Evolutionary conservation across 1,140 invertebrate species (phyloP).

Genomic region (Leptopilina boulardi): DNA sequence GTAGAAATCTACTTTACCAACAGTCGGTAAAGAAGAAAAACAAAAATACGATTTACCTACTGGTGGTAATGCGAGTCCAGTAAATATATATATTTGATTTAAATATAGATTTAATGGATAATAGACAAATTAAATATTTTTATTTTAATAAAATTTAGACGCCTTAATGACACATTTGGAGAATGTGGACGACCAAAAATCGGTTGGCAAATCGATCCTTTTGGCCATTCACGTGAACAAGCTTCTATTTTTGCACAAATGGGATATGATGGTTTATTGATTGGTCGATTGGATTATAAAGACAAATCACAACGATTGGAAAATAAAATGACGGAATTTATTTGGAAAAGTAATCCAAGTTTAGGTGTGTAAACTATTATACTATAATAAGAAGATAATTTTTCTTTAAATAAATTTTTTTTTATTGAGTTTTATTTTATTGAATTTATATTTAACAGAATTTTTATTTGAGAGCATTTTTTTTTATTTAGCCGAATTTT

Average conservation of each 20-base stretch:
- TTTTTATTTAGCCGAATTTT: too few relatives aligned
- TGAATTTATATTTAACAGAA: too few relatives aligned
- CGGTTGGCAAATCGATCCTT: constrained; percentile 96
- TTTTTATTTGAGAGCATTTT: too few relatives aligned
- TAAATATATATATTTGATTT: too few relatives aligned
- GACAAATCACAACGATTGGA: constrained; percentile 83
- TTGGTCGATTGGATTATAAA: constrained; percentile 91
- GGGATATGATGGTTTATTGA: constrained; percentile 91
- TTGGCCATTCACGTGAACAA: constrained; percentile 92
- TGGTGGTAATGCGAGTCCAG: too few relatives aligned
- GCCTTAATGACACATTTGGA: constrained; percentile 89
- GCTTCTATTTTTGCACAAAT: constrained; percentile 89
- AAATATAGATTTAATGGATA: too few relatives aligned
- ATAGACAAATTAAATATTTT: too few relatives aligned
- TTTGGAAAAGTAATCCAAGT: constrained; percentile 88
- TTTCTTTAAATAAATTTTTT: constrained; percentile 30
- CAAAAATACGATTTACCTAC: too few relatives aligned
- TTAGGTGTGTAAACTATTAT: constrained; percentile 75
- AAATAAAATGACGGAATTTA: constrained; percentile 85
- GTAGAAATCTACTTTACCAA: too few relatives aligned
- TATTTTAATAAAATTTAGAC: constrained; percentile 62
- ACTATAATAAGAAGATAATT: too few relatives aligned
- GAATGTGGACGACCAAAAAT: constrained; percentile 86
- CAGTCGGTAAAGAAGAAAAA: too few relatives aligned
- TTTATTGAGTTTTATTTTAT: constrained; percentile 17